Evolutionary conservation across 1,140 invertebrate species (phyloP).

Genomic region (Drosophila triauraria): DNA sequence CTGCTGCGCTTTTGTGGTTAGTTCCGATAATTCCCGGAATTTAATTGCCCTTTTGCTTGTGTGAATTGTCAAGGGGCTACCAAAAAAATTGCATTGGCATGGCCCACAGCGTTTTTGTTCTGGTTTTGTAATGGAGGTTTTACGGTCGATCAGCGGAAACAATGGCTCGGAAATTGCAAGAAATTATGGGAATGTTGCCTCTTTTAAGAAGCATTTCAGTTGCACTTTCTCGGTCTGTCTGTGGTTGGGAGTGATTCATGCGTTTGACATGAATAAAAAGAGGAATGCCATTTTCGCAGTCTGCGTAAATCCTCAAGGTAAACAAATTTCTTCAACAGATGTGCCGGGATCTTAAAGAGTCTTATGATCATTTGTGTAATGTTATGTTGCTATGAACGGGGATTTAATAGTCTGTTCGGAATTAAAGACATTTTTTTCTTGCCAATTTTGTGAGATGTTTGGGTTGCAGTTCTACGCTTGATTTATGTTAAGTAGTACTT

Average conservation of each 20-base stretch:
- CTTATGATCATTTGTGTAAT: conserved; percentile 5
- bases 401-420: background rate
- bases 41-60: conserved; percentile 74
- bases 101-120: conserved; percentile 68
- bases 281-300: conserved; percentile 19
- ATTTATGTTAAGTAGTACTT: background rate
- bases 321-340: conserved; percentile 31
- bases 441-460: background rate
- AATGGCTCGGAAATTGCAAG: conserved; percentile 53
- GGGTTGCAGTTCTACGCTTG: background rate
- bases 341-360: background rate
- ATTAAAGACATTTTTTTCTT: background rate
- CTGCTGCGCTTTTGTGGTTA: conserved; percentile 75
- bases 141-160: conserved; percentile 59
- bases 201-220: conserved; percentile 15
- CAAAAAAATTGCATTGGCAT: conserved; percentile 52
- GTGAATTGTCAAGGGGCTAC: conserved; percentile 32
- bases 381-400: background rate
- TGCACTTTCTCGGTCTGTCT: conserved; percentile 14
- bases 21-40: conserved; percentile 67
- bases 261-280: conserved; percentile 11
- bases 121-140: conserved; percentile 57
- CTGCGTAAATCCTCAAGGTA: conserved; percentile 6
- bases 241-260: conserved; percentile 47
- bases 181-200: conserved; percentile 41